phyloP scores from a whole-genome alignment of 2,797 vertebrate genomes.

The Fratercula arctica region DNA sequence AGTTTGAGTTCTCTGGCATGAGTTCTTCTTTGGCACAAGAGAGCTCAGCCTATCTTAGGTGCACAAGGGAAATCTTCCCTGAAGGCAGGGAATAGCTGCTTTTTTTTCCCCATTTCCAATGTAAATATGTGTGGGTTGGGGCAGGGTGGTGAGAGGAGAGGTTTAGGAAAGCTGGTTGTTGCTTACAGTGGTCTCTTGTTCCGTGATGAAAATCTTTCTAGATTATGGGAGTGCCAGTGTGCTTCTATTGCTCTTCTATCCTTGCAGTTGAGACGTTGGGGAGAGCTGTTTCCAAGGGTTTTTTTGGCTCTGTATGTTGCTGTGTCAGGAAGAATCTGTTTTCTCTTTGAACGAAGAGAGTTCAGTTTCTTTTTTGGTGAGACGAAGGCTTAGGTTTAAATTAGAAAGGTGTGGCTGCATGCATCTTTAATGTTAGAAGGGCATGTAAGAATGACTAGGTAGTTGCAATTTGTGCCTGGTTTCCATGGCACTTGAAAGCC shows the following conservation, averaged over 20 bases:
- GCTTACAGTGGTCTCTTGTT: neutral
- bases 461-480: neutral
- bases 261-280: accelerated
- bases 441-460: neutral
- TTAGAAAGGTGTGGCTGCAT: neutral
- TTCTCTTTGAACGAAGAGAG: neutral
- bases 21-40: neutral
- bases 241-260: neutral
- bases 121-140: neutral
- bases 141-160: neutral
- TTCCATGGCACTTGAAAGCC: neutral
- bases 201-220: neutral
- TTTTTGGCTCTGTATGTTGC: neutral
- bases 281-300: neutral
- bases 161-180: neutral
- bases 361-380: neutral
- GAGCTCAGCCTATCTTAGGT: neutral
- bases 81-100: neutral
- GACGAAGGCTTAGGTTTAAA: neutral
- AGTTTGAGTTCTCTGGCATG: neutral
- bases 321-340: neutral
- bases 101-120: neutral
- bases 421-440: neutral
- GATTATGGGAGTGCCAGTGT: neutral
- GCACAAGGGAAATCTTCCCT: neutral